Conservation (phyloP, 2,797 vertebrate species). For the Brachymystax lenok region DNA sequence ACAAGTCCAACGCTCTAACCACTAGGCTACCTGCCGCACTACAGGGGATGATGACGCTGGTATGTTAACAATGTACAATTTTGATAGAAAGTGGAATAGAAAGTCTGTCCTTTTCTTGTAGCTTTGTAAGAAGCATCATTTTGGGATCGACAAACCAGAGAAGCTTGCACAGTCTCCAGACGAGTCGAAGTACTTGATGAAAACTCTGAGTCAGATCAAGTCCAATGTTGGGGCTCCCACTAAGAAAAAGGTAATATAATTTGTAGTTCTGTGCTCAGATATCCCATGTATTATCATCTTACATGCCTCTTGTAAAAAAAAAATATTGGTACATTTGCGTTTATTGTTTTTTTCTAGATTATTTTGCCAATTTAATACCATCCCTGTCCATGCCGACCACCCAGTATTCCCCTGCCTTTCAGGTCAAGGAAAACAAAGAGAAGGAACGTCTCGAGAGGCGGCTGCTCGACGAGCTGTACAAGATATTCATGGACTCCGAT, state of each 20-base stretch:
- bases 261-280: not conserved
- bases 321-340: not conserved
- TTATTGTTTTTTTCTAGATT: not conserved
- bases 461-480: conserved; percentile 92
- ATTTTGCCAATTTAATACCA: conserved; percentile 19
- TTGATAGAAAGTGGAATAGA: conserved; percentile 9
- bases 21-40: too few species aligned
- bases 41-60: conserved; percentile 1
- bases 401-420: conserved; percentile 71
- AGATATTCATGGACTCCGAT: conserved; percentile 98
- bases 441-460: conserved; percentile 92
- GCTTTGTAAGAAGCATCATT: conserved; percentile 99
- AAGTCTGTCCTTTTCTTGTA: conserved; percentile 59
- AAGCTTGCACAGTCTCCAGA: conserved; percentile 94
- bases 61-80: conserved; percentile 7
- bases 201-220: conserved; percentile 97
- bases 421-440: conserved; percentile 98
- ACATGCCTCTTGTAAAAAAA: not conserved
- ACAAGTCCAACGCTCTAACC: too few species aligned
- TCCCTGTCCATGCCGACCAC: conserved; percentile 47
- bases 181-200: conserved; percentile 95
- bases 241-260: conserved; percentile 92
- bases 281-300: not conserved
- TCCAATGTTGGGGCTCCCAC: conserved; percentile 96
- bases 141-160: conserved; percentile 96